Conservation (phyloP, 2,888 invertebrate genomes). For the Euspilapteryx auroguttella region DNA sequence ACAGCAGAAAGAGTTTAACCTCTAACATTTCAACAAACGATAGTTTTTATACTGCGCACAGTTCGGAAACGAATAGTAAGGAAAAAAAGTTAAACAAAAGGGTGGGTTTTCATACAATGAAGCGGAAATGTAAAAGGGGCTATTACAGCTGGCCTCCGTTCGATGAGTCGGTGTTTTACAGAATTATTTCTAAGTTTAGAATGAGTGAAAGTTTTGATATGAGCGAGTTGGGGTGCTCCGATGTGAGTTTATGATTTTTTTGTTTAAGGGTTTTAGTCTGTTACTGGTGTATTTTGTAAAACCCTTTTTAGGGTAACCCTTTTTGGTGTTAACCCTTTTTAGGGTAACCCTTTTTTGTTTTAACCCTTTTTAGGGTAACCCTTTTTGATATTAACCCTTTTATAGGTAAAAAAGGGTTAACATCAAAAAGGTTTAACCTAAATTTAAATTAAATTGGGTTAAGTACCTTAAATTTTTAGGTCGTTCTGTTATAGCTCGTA, state of each 20-base stretch:
- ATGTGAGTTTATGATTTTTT: slow-evolving; percentile 6
- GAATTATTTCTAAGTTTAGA: slow-evolving; percentile 36
- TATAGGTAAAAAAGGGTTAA: no score
- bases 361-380: no score
- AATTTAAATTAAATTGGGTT: no score
- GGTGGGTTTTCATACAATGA: slow-evolving; percentile 12
- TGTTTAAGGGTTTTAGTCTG: no score
- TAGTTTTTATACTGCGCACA: slow-evolving; percentile 11
- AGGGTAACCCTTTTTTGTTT: no score
- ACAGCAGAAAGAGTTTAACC: background rate
- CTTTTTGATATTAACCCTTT: no score
- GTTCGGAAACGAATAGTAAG: slow-evolving; percentile 13
- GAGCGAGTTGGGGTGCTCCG: slow-evolving; percentile 18
- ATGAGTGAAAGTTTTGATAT: slow-evolving; percentile 49
- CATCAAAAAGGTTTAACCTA: no score
- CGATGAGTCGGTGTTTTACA: slow-evolving; percentile 38
- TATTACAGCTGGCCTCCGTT: slow-evolving; percentile 43
- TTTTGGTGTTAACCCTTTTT: no score
- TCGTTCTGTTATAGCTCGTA: no score
- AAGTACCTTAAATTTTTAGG: no score
- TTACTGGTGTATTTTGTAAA: no score
- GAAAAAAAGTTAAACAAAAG: slow-evolving; percentile 20
- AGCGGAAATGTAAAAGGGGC: slow-evolving; percentile 10
- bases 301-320: no score
- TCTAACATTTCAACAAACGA: slow-evolving; percentile 6